These are phyloP conservation scores for Philonicus albiceps DNA, from an alignment of 2,888 invertebrate species.

Conservation along the genomic window DNA sequence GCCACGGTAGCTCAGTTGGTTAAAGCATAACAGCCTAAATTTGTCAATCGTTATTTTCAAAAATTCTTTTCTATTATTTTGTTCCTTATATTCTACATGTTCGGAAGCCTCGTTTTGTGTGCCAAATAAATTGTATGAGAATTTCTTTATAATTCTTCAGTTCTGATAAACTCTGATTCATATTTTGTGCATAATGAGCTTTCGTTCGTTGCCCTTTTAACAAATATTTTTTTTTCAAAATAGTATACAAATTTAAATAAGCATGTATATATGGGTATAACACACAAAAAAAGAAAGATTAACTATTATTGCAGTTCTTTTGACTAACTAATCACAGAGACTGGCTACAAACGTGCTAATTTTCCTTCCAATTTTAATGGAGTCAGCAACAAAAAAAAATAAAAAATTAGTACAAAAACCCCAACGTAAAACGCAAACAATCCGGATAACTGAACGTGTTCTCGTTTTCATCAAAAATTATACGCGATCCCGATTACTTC, in stretches of 20 bases:
- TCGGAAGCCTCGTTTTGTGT: too few species aligned
- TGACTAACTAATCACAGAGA: background rate
- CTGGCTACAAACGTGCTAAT: background rate
- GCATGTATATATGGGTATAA: background rate
- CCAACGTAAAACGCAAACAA: background rate
- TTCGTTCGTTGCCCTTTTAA: background rate
- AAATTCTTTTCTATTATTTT: too few species aligned
- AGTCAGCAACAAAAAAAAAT: background rate
- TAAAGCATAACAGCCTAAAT: too few species aligned
- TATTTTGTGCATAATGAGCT: background rate
- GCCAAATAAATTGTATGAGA: background rate
- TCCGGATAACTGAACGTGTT: background rate
- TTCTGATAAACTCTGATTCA: background rate
- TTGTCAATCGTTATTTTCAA: too few species aligned
- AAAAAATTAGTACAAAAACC: background rate
- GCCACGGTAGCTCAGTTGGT: too few species aligned
- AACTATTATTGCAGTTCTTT: background rate
- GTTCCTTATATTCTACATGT: too few species aligned
- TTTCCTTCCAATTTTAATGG: background rate
- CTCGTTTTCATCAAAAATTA: background rate
- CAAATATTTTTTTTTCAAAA: background rate
- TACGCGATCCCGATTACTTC: background rate
- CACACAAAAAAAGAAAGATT: background rate
- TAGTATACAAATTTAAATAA: background rate
- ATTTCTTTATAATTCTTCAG: background rate